These are phyloP conservation scores for Poecilia velifera DNA, from an alignment of 2,797 vertebrate genomes.

Conservation along the genomic window DNA sequence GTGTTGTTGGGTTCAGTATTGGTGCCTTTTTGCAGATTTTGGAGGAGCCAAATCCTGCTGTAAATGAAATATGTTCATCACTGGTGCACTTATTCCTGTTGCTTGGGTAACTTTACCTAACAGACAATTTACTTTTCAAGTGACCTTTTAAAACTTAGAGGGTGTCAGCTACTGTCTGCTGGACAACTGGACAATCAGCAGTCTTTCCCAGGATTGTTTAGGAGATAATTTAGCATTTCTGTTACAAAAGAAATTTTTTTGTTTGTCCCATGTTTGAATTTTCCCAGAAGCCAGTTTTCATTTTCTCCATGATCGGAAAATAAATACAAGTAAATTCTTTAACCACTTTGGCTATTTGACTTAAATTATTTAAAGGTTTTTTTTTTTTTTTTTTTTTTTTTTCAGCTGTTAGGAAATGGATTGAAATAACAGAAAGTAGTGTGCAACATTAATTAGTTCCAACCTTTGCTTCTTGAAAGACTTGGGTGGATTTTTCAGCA, in stretches of 20 bases:
- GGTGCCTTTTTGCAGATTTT: neutral
- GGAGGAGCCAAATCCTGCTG: neutral
- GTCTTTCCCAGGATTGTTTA: neutral
- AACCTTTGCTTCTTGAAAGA: neutral
- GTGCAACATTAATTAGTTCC: neutral
- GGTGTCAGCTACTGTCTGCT: neutral
- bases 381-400: too few relatives aligned
- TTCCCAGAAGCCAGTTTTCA: neutral
- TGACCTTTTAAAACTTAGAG: neutral
- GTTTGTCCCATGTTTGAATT: neutral
- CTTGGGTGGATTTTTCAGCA: neutral
- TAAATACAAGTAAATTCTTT: neutral
- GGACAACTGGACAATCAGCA: neutral
- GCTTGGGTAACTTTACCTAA: neutral
- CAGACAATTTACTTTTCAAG: neutral
- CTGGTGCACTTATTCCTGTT: neutral
- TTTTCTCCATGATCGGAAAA: neutral
- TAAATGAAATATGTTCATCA: neutral
- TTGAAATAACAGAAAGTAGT: neutral
- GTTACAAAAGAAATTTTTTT: neutral
- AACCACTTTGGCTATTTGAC: neutral
- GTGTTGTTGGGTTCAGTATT: neutral
- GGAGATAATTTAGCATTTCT: neutral
- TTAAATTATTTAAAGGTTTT: neutral
- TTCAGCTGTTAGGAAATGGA: neutral